These are phyloP conservation scores for Gari tellinella DNA, from an alignment of 2,888 invertebrate genomes.

Conservation along the genomic window DNA sequence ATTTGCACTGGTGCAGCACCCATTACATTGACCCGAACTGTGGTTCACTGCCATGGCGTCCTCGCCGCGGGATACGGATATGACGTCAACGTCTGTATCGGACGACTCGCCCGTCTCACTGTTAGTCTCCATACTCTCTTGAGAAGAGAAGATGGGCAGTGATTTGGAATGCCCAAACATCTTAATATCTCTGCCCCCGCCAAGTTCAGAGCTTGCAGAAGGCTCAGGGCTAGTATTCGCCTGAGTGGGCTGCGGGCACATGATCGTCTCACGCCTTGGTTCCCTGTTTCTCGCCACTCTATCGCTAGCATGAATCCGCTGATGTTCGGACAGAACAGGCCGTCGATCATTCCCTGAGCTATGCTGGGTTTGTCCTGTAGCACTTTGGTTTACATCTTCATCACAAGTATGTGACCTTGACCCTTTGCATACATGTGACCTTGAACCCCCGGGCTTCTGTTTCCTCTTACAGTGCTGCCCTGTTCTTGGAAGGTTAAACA, in stretches of 20 bases:
- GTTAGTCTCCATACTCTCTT: slow-evolving; percentile 60
- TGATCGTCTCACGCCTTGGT: no score
- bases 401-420: background rate
- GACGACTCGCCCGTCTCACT: slow-evolving; percentile 49
- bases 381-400: background rate
- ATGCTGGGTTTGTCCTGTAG: no score
- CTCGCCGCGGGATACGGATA: slow-evolving; percentile 8
- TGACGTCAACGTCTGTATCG: slow-evolving; percentile 49
- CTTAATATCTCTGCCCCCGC: background rate
- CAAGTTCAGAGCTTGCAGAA: slow-evolving; percentile 31
- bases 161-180: slow-evolving; percentile 35
- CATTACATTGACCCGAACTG: background rate
- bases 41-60: background rate
- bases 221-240: slow-evolving; percentile 17
- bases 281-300: no score
- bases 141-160: slow-evolving; percentile 43
- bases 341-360: no score
- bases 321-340: no score
- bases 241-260: no score
- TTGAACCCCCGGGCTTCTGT: slow-evolving; percentile 15
- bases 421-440: no score
- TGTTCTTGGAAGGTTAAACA: slow-evolving; percentile 72
- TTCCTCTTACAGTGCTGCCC: slow-evolving; percentile 37
- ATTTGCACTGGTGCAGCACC: background rate
- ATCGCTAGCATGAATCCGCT: no score